Percentiles rank a stretch among this genome's conserved stretches.
Evolutionary conservation across 2,113 vertebrate species (phyloP).

Genomic region (Strigops habroptila): DNA sequence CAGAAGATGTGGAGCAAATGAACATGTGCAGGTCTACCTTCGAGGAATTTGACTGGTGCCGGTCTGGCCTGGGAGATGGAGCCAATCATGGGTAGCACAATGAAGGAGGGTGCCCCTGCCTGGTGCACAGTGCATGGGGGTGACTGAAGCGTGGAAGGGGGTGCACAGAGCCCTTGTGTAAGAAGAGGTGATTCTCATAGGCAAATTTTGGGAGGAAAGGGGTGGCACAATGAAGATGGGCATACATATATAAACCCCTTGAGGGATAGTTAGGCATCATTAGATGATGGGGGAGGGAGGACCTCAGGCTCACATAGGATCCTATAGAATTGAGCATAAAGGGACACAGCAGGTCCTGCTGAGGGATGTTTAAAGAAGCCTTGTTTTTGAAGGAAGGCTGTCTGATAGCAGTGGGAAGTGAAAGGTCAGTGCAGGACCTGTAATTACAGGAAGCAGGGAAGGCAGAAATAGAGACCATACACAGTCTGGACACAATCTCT

Average conservation of each 20-base stretch:
- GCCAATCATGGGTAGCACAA: not conserved
- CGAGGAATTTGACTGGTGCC: not conserved
- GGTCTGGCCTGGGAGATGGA: not conserved
- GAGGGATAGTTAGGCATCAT: not conserved
- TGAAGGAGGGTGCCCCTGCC: not conserved
- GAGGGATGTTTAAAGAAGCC: not conserved
- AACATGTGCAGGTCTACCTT: fast-evolving
- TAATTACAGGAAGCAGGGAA: not conserved
- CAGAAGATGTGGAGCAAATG: not conserved
- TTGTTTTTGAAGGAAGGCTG: not conserved
- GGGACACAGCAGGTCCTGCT: not conserved
- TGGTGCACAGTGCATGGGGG: fast-evolving
- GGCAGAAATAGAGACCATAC: not conserved
- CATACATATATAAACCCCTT: not conserved
- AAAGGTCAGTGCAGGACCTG: not conserved
- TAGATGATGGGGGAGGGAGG: not conserved
- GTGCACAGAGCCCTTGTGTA: not conserved
- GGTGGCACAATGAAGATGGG: not conserved
- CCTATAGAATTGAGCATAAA: not conserved
- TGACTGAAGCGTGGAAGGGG: not conserved
- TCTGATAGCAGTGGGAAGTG: not conserved
- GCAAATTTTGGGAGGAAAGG: not conserved
- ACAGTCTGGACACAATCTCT: not conserved
- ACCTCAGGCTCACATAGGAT: not conserved
- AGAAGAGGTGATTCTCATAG: not conserved